A percentile compares a stretch with the other conserved stretches of the same genome.
Evolutionary conservation across 1,140 invertebrate species (phyloP).

Genomic region (Saccostrea echinata): DNA sequence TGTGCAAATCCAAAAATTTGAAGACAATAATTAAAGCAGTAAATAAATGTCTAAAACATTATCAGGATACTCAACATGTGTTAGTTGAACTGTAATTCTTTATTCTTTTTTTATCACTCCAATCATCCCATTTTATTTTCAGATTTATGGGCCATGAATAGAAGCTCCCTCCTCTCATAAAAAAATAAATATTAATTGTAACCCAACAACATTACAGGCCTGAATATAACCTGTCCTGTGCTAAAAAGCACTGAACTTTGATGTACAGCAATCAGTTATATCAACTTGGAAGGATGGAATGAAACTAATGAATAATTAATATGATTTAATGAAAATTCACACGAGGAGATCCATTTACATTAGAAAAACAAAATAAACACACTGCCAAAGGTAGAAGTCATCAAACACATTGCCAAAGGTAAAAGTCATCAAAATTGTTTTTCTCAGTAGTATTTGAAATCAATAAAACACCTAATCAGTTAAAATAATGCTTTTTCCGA

Average conservation of each 20-base stretch:
- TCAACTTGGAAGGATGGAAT: neutral
- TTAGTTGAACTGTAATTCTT: neutral
- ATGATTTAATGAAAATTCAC: slow-evolving; percentile 16
- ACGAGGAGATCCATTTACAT: neutral
- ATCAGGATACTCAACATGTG: neutral
- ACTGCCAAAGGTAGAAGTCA: neutral
- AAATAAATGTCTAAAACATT: neutral
- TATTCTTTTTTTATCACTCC: neutral
- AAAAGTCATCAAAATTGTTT: too few species aligned
- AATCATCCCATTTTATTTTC: neutral
- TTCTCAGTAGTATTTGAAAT: neutral
- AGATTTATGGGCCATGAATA: slow-evolving; percentile 17
- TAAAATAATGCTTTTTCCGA: neutral
- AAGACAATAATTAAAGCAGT: neutral
- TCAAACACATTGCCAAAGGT: too few species aligned
- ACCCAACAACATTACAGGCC: neutral
- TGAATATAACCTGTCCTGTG: neutral
- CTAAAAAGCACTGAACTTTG: neutral
- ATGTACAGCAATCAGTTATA: slow-evolving; percentile 14
- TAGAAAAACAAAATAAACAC: neutral
- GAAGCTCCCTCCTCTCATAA: slow-evolving; percentile 1
- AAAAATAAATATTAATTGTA: slow-evolving; percentile 28
- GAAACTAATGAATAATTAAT: slow-evolving; percentile 24
- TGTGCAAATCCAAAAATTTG: neutral
- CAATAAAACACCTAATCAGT: neutral